Conservation (phyloP, 2,888 invertebrate genomes). For the Eristalis intricaria region DNA sequence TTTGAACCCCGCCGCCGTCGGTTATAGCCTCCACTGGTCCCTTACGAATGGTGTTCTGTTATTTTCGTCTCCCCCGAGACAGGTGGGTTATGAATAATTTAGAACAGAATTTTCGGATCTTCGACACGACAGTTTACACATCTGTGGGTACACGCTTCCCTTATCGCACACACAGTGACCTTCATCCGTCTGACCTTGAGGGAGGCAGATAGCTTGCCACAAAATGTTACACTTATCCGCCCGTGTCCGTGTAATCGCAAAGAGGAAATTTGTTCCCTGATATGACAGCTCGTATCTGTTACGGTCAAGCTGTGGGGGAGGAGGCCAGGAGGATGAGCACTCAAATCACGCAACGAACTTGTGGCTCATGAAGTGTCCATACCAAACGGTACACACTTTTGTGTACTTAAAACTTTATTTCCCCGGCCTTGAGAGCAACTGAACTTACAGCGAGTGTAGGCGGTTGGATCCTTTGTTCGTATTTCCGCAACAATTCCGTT, state of each 20-base stretch:
- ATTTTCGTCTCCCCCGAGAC: neutral
- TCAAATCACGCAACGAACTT: neutral
- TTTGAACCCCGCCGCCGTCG: slow-evolving; percentile 20
- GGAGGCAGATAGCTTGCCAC: neutral
- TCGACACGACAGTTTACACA: neutral
- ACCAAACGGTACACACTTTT: neutral
- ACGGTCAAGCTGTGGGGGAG: neutral
- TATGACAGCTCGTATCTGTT: neutral
- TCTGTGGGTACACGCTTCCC: neutral
- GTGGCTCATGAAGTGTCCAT: neutral
- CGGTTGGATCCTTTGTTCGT: neutral
- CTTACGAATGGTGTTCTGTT: slow-evolving; percentile 9
- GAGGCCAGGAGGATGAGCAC: neutral
- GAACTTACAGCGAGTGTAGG: neutral
- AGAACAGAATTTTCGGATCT: slow-evolving; percentile 1
- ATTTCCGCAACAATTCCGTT: neutral
- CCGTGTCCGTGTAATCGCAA: neutral
- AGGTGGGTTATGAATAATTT: slow-evolving; percentile 50
- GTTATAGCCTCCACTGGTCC: slow-evolving; percentile 15
- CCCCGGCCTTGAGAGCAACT: neutral
- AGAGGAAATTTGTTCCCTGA: neutral
- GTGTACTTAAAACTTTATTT: neutral
- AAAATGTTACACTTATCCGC: neutral
- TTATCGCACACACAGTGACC: neutral
- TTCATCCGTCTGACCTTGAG: neutral